Base-by-base conservation (phyloP, 1,140 invertebrate genomes). In the Aphelenchoides besseyi region DNA sequence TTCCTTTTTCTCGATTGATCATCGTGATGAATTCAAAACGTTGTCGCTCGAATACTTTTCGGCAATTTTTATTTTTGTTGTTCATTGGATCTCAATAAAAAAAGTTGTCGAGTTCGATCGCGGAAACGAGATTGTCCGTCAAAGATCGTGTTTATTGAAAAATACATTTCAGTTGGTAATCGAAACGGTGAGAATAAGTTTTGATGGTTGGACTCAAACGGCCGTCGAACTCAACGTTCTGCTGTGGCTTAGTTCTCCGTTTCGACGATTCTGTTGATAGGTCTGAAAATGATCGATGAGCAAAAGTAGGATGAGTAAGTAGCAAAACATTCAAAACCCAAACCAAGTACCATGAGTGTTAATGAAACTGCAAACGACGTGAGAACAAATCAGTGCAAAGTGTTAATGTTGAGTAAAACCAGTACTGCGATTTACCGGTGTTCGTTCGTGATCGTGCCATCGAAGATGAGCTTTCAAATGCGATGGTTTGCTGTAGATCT, bases 401-500 rank as follows among this genome's bases (percentile, higher is more conserved):
- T n/a, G 32, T 33, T 37, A 30, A 0, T 37, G 16, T 66, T 52
- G n/a, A 59, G 3, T n/a, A n/a, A 53, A 2, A 36, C 32, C 88
- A 79, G 88, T 88, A 26, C 86, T 86, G 72, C 87, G 87, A 75
- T 88, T 88, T 35, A 89, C 88, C 84, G 89, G 89, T 12, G 89
- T 89, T 68, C 89, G 84, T 78, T 89, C 89, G 33, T 88, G 87
- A 3, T 87, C 88, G 81, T 89, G 88, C 88, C 88, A 83, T 68
- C 82, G 62, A n/a, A 83, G 69, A 72, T 83, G 81, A 1, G 81
- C 81, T n/a, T 93, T 87, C 23, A 97, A 86, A 85, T 97, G 94
- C 2, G 93, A 95, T 0, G 94, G 96, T 86, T 97, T 97, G 2
- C 93, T 93, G 80, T 97, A 97, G 29, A 96, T 23, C 41, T 48